Conservation (phyloP, 2,113 vertebrate genomes). For the Plestiodon gilberti region DNA sequence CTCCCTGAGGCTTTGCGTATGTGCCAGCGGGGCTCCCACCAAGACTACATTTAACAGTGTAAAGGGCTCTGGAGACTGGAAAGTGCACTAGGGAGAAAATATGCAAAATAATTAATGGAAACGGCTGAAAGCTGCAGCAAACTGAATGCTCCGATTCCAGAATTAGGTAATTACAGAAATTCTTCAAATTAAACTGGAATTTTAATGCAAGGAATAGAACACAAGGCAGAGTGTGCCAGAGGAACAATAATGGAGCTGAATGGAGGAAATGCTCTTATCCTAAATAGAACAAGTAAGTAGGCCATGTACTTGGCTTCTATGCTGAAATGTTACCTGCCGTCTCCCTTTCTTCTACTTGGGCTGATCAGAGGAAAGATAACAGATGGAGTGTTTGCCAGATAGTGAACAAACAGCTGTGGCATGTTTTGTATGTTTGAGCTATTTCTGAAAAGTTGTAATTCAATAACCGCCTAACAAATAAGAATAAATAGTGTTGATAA, state of each 20-base stretch:
- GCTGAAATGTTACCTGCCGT: too few relatives aligned
- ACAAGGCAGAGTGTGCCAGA: too few relatives aligned
- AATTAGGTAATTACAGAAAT: background rate
- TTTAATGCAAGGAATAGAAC: too few relatives aligned
- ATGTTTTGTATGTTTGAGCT: background rate
- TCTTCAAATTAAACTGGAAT: too few relatives aligned
- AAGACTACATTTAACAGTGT: too few relatives aligned
- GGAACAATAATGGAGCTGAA: too few relatives aligned
- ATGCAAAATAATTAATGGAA: background rate
- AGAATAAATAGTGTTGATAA: background rate
- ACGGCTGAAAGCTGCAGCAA: background rate
- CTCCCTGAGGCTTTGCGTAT: too few relatives aligned
- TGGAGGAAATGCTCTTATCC: too few relatives aligned
- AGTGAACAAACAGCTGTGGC: background rate
- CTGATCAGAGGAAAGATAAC: background rate
- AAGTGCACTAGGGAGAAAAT: background rate
- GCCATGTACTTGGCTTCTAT: too few relatives aligned
- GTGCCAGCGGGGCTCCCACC: too few relatives aligned
- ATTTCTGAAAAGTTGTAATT: background rate
- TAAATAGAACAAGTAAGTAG: too few relatives aligned
- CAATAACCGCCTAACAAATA: background rate
- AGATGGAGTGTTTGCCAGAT: background rate
- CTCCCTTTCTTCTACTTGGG: background rate
- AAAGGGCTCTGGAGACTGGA: too few relatives aligned
- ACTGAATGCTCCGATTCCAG: background rate